These are phyloP conservation scores for Polydrusus cervinus DNA, from an alignment of 2,888 invertebrate species.

Conservation along the genomic window DNA sequence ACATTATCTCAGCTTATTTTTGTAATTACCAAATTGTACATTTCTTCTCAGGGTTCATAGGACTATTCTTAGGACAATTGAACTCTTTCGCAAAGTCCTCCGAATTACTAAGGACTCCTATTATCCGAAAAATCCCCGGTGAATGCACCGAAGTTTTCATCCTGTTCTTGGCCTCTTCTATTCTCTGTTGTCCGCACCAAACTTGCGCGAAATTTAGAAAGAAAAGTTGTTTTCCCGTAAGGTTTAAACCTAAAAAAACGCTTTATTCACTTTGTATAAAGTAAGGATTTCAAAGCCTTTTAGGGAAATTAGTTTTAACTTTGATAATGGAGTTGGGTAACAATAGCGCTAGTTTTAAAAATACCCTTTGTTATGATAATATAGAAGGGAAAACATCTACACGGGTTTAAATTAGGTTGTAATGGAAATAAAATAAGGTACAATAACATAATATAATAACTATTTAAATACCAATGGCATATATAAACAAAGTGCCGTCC, in stretches of 20 bases:
- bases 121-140: slow-evolving; percentile 80
- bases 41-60: slow-evolving; percentile 86
- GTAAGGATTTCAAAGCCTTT: slow-evolving; percentile 7
- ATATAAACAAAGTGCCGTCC: too few species aligned
- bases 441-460: too few species aligned
- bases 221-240: slow-evolving; percentile 88
- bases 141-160: slow-evolving; percentile 89
- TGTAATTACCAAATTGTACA: slow-evolving; percentile 84
- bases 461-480: too few species aligned
- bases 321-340: not conserved
- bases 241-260: slow-evolving; percentile 72
- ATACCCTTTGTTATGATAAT: not conserved
- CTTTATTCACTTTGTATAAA: slow-evolving; percentile 15
- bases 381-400: too few species aligned
- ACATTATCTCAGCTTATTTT: not conserved
- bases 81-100: slow-evolving; percentile 84
- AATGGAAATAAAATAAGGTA: too few species aligned
- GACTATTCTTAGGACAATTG: slow-evolving; percentile 80
- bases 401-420: too few species aligned
- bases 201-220: slow-evolving; percentile 92
- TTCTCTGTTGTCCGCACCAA: slow-evolving; percentile 88
- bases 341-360: slow-evolving; percentile 6
- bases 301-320: slow-evolving; percentile 14
- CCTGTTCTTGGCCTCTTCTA: slow-evolving; percentile 86
- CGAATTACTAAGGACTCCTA: slow-evolving; percentile 77